Percentiles rank a stretch among this genome's conserved stretches.
These are phyloP conservation scores for Willowsia nigromaculata DNA, from an alignment of 2,888 invertebrate species.

Conservation along the genomic window DNA sequence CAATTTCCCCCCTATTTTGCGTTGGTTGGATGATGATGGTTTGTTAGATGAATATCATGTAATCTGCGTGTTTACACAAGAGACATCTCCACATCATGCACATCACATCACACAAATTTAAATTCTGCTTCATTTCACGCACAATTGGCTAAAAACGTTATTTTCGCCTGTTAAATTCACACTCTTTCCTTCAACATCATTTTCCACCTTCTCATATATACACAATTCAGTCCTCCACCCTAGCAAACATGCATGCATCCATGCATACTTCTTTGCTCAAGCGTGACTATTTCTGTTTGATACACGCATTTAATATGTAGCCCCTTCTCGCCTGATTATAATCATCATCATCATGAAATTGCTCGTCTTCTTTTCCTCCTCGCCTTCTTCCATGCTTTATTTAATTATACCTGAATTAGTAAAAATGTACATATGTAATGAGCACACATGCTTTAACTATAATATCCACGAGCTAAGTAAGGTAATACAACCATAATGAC, in stretches of 20 bases:
- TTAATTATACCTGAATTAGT: conserved; percentile 57
- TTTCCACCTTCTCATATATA: neutral
- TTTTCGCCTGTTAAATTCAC: conserved; percentile 53
- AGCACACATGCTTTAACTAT: neutral
- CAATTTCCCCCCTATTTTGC: neutral
- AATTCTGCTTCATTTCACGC: conserved; percentile 63
- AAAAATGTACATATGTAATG: conserved; percentile 1
- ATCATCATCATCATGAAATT: conserved; percentile 35
- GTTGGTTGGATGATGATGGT: neutral
- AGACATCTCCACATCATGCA: conserved; percentile 44
- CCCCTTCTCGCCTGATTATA: conserved; percentile 24
- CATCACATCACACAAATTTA: conserved; percentile 53
- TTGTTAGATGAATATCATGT: conserved; percentile 1
- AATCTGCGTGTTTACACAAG: conserved; percentile 33
- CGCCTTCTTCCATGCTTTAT: conserved; percentile 29
- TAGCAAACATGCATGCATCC: neutral
- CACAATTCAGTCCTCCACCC: neutral
- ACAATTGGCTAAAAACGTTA: conserved; percentile 57
- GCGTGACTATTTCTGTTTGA: conserved; percentile 51
- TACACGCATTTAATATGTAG: conserved; percentile 36
- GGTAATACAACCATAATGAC: conserved; percentile 15
- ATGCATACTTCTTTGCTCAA: conserved; percentile 6
- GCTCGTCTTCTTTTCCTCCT: neutral
- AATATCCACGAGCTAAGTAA: neutral
- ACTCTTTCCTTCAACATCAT: neutral